Percentiles rank a stretch among this genome's conserved stretches.
phyloP scores from a whole-genome alignment of 2,888 invertebrate genomes.

The Caenorhabditis zanzibari region DNA sequence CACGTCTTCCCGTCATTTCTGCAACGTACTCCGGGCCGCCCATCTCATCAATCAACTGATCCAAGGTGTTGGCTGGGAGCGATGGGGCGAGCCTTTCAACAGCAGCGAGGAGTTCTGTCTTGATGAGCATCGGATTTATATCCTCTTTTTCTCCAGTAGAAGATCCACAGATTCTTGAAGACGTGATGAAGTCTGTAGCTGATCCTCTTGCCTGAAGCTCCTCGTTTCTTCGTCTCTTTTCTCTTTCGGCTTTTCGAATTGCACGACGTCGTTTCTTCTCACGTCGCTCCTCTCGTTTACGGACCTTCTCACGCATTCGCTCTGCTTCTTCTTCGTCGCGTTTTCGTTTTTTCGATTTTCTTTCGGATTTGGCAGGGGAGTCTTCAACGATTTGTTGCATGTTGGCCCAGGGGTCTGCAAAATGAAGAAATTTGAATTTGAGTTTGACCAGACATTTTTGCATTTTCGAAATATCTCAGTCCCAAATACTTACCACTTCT shows the following conservation, averaged over 20 bases:
- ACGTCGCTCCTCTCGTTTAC: slow-evolving; percentile 86
- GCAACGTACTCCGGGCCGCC: slow-evolving; percentile 98
- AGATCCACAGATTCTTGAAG: slow-evolving; percentile 73
- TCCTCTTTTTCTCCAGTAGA: slow-evolving; percentile 57
- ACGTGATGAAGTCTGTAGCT: slow-evolving; percentile 78
- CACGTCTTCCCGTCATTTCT: slow-evolving; percentile 99
- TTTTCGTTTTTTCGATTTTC: slow-evolving; percentile 85
- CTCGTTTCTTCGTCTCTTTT: slow-evolving; percentile 86
- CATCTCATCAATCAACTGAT: slow-evolving; percentile 97
- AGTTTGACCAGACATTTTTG: too few relatives aligned
- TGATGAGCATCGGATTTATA: slow-evolving; percentile 76
- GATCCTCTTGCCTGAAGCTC: slow-evolving; percentile 69
- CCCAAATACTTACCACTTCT: slow-evolving; percentile 72
- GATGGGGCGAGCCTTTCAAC: slow-evolving; percentile 92
- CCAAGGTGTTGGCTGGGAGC: slow-evolving; percentile 96
- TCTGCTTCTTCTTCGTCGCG: slow-evolving; percentile 75
- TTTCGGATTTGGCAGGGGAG: slow-evolving; percentile 86
- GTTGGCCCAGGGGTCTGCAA: slow-evolving; percentile 89
- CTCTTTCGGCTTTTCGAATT: slow-evolving; percentile 83
- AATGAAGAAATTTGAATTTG: not conserved
- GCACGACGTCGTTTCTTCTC: slow-evolving; percentile 75
- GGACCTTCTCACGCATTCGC: slow-evolving; percentile 86
- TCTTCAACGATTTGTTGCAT: slow-evolving; percentile 76
- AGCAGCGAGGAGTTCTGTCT: slow-evolving; percentile 90
- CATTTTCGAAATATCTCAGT: too few relatives aligned